These are phyloP conservation scores for Andrena bicolor DNA, from an alignment of 2,888 invertebrate species.

Conservation along the genomic window DNA sequence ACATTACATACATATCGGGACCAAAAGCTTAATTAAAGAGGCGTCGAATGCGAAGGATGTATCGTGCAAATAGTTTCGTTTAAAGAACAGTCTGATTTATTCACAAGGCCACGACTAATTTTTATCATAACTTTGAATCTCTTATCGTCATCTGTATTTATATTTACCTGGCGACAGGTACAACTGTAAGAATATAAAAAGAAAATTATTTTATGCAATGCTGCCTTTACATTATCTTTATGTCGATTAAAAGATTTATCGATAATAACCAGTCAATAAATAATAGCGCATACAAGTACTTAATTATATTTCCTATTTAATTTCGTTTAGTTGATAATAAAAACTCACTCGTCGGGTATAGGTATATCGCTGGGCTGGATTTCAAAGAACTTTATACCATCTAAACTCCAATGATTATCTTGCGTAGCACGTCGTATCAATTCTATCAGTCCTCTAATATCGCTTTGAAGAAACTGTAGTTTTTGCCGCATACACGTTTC, in stretches of 20 bases:
- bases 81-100: slow-evolving; percentile 52
- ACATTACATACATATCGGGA: slow-evolving; percentile 6
- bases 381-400: slow-evolving; percentile 86
- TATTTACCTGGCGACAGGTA: slow-evolving; percentile 80
- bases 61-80: slow-evolving; percentile 51
- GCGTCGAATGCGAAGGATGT: slow-evolving; percentile 15
- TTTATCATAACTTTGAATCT: slow-evolving; percentile 73
- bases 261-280: neutral
- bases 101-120: slow-evolving; percentile 52
- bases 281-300: slow-evolving; percentile 1
- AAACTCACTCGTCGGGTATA: slow-evolving; percentile 74
- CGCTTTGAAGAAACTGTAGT: slow-evolving; percentile 86
- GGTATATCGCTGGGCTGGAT: slow-evolving; percentile 82
- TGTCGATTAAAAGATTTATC: neutral
- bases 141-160: slow-evolving; percentile 68
- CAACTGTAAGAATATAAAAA: slow-evolving; percentile 75
- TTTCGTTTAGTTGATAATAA: slow-evolving; percentile 22
- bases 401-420: slow-evolving; percentile 86
- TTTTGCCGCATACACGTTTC: slow-evolving; percentile 84
- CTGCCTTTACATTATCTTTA: neutral
- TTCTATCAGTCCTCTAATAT: slow-evolving; percentile 86
- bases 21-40: slow-evolving; percentile 18
- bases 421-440: slow-evolving; percentile 86
- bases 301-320: slow-evolving; percentile 7
- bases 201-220: slow-evolving; percentile 8